Base-by-base conservation (phyloP, 2,797 vertebrate genomes). In the Lacerta viridis region DNA sequence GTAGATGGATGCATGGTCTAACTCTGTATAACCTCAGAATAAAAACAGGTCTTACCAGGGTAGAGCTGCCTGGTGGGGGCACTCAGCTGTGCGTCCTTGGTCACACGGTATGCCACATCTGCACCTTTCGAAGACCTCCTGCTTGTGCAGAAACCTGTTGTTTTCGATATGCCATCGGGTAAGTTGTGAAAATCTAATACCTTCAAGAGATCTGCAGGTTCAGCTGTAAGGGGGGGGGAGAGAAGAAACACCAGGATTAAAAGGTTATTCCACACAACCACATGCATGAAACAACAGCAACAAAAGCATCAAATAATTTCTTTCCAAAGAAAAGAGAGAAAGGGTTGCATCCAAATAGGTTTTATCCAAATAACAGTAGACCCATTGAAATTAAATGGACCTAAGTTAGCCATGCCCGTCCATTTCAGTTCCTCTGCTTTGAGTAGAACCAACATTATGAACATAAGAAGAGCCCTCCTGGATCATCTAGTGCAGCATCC, bases 151-250 rank as follows among this genome's bases (percentile, higher is more conserved):
- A 99, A 97, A 68, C 98, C 99, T 78, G 98, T 98, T 80, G 98
- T 98, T 98, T 97, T 99, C 11, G 97, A 97, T 94, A 99, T 97
- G 36, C 99, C 99, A 0, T 99, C 99, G 0, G 99, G 99, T 97
- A 99, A 97, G 98, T 97, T 99, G 91, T 97, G 98, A 96, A 99
- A 99, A 96, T 99, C 98, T 98, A 99, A 98, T 95, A 99, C 98
- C 98, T 99, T 99, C 98, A 99, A 97, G 95, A 99, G 98, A 96
- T 99, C 98, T 94, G 98, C 98, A 89, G 98, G 98, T 92, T 99
- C 98, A 91, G 96, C 98, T 99, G 95, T 2, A 77, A 94, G n/a
- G 83, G 93, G 90, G 94, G 89, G 83, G 79, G 55, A 59, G 29
- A 87, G 64, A 80, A 77, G 33, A 72, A 75, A 25, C 6, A 8